Evolutionary conservation across 2,797 vertebrate genomes (phyloP), one percentile per base, ranked within the genome.

Genomic region (Manis pentadactyla): DNA sequence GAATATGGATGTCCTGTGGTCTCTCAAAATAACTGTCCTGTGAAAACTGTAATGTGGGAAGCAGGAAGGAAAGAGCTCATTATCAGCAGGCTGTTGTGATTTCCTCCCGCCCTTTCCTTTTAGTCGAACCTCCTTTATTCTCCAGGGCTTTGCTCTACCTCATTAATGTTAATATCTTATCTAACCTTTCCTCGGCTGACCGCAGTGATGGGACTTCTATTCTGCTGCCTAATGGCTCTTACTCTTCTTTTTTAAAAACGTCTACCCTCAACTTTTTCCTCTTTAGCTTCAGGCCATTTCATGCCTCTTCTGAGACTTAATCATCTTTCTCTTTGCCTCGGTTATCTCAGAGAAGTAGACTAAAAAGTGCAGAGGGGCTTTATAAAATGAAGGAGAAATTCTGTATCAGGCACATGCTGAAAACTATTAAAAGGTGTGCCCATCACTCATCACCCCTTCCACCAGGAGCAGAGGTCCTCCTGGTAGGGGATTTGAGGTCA

Each of bases 161-260:
- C 96, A 96, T 98, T 97, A 95, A 97, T 96, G 94, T 96, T 97
- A 94, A 97, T 97, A 96, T 97, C 90, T 71, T 92, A 85, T 74
- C 95, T 97, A 97, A 98, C 94, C 97, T 98, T 97, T 94, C 21
- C 92, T 59, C 9, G 0, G 78, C 84, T 95, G 75, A 96, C 88
- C 46, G 74, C 77, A 53, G 82, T 86, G 87, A 88, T 90, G 94
- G 53, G 88, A 87, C 92, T 93, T 96, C 95, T 84, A 42, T 84
- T 55, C 95, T 66, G 84, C 68, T 59, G 69, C 74, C 87, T 97
- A 96, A 96, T 96, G 29, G 0, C 63, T 96, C 95, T 93, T 90
- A 29, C 81, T 93, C 63, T 96, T 87, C 95, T 97, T 96, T 87
- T 92, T 97, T 97, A 95, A 95, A 96, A 97, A 95, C 87, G 97